These are phyloP conservation scores for Halcyon malimbica DNA, from an alignment of 2,113 vertebrate genomes.

Conservation along the genomic window DNA sequence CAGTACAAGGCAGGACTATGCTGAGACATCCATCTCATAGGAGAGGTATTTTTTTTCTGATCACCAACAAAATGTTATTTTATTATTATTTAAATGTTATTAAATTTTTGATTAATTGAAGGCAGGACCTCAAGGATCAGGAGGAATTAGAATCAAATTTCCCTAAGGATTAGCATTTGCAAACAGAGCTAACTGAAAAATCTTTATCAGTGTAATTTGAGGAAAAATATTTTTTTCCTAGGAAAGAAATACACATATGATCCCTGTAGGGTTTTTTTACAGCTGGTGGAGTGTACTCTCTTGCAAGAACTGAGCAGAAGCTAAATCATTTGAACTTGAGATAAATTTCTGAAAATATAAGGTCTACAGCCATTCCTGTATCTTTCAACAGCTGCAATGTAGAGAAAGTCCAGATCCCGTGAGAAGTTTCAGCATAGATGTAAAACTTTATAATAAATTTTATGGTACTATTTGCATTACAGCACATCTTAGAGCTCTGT, in stretches of 20 bases:
- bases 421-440: neutral
- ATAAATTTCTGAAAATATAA: neutral
- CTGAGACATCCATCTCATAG: neutral
- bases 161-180: no score
- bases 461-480: neutral
- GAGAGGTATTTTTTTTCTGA: neutral
- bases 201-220: no score
- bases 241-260: no score
- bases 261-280: neutral
- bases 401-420: neutral
- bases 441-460: neutral
- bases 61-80: neutral
- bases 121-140: no score
- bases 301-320: neutral
- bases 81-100: no score
- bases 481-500: neutral
- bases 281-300: rapidly evolving
- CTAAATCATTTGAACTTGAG: neutral
- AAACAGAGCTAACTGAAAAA: no score
- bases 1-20: neutral
- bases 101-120: no score
- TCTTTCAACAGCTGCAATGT: neutral
- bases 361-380: neutral
- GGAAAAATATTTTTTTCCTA: no score
- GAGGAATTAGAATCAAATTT: no score